Evolutionary conservation across 2,113 vertebrate genomes (phyloP).

Genomic region (Carollia perspicillata): DNA sequence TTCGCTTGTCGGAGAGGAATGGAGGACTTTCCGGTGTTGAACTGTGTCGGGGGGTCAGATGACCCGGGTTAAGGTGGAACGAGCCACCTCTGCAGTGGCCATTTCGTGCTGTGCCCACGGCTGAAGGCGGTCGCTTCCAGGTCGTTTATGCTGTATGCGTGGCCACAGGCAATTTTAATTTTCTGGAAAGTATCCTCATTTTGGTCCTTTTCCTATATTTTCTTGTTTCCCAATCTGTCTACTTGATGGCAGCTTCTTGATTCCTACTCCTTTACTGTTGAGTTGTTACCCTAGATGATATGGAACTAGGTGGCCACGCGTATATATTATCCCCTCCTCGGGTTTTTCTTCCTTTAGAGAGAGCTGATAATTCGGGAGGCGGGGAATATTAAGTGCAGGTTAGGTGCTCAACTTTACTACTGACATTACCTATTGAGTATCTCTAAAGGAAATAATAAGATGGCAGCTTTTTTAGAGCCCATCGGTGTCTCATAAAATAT

Average conservation of each 20-base stretch:
- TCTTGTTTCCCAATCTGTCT: neutral
- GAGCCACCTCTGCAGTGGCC: constrained; percentile 54
- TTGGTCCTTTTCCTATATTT: constrained; percentile 36
- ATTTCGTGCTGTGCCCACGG: constrained; percentile 54
- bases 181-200: constrained; percentile 60
- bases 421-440: constrained; percentile 81
- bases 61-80: constrained; percentile 56
- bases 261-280: neutral
- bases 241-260: neutral
- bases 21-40: constrained; percentile 56
- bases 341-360: constrained; percentile 61
- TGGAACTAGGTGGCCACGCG: neutral
- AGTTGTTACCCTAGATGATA: neutral
- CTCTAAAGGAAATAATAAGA: constrained; percentile 82
- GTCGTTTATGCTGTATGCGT: neutral
- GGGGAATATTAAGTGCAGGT: constrained; percentile 72
- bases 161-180: constrained; percentile 66
- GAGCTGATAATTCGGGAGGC: constrained; percentile 62
- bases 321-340: constrained; percentile 18
- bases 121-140: constrained; percentile 54
- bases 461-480: constrained; percentile 81
- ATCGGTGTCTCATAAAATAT: constrained; percentile 83
- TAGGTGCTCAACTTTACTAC: constrained; percentile 80
- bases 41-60: constrained; percentile 31
- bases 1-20: constrained; percentile 59